A percentile compares a stretch with the other conserved stretches of the same genome.
These are phyloP conservation scores for Isichthys henryi DNA, from an alignment of 2,113 vertebrate species.

Conservation along the genomic window DNA sequence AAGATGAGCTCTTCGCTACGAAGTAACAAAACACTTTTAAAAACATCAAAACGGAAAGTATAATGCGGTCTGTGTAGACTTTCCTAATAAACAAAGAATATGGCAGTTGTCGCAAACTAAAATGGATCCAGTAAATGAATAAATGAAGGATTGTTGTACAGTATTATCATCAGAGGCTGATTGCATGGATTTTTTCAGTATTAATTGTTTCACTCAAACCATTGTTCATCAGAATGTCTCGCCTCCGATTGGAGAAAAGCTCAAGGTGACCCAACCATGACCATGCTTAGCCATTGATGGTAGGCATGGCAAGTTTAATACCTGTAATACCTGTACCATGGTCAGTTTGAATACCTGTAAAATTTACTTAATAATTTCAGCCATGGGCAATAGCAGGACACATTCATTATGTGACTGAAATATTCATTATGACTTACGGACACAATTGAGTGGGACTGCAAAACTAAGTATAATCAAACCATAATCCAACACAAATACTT, in stretches of 20 bases:
- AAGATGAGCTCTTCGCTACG: not conserved
- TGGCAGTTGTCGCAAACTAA: not conserved
- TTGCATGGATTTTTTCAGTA: not conserved
- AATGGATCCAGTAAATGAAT: constrained; percentile 1
- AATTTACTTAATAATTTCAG: too few relatives aligned
- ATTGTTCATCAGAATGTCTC: not conserved
- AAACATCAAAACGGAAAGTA: not conserved
- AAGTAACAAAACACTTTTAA: not conserved
- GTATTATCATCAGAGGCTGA: not conserved
- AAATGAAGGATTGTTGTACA: not conserved
- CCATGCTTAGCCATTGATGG: not conserved
- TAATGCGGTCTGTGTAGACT: not conserved
- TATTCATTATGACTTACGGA: not conserved
- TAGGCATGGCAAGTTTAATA: not conserved
- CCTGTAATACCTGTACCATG: not conserved
- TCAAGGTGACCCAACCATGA: not conserved
- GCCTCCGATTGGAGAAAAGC: not conserved
- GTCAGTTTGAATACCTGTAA: not conserved
- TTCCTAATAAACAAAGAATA: not conserved
- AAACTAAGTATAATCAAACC: not conserved
- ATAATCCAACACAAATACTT: not conserved
- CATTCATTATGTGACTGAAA: too few relatives aligned
- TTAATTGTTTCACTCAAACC: not conserved
- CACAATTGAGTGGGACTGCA: not conserved
- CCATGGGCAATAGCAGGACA: not conserved